Evolutionary conservation across 2,888 invertebrate species (phyloP), one percentile per base, ranked within the genome.

Genomic region (Minunthozetes semirufus): DNA sequence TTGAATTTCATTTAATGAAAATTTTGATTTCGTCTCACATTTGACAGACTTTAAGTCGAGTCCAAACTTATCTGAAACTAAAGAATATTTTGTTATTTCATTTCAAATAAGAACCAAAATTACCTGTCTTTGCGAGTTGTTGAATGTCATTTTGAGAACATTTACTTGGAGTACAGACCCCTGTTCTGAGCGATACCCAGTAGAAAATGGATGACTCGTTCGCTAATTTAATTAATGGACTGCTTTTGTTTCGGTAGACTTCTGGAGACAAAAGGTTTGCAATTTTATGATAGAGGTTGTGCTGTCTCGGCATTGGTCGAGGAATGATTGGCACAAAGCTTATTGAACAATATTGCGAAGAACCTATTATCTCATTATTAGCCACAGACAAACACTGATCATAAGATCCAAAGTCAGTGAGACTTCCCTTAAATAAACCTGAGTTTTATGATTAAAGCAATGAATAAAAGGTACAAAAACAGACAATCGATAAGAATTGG

Each of bases 181-280:
- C 77, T 11, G 76, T 72, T 29, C 77, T 42, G 6, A 77, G 29
- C n/a, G 73, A 66, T 15, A 74, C 75, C 68, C 76, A 77, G 53
- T 77, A 77, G 19, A 77, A 77, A 33, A 74, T 68, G 17, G 74
- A 74, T 9, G 74, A 27, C 19, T 68, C 68, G 2, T 74, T 56
- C 66, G 48, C 74, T 17, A 74, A 22, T 38, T 8, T 33, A 29
- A 50, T 74, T 1, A 61, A 29, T 53, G 22, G 50, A 68, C 48
- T 66, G 68, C 27, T 27, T 59, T 59, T 59, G 59, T 17, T 29
- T 27, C 5, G 13, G 11, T 72, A 42, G 8, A 53, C 11, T 17
- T 73, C 61, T 19, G n/a, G 6, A 0, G 56, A 15, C 13, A 61
- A 38, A 29, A 68, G 13, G 27, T 50, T 68, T 17, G 46, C 0